Evolutionary conservation across 92 coral and sea anemone species (phyloP).

Genomic region (Montipora capitata): DNA sequence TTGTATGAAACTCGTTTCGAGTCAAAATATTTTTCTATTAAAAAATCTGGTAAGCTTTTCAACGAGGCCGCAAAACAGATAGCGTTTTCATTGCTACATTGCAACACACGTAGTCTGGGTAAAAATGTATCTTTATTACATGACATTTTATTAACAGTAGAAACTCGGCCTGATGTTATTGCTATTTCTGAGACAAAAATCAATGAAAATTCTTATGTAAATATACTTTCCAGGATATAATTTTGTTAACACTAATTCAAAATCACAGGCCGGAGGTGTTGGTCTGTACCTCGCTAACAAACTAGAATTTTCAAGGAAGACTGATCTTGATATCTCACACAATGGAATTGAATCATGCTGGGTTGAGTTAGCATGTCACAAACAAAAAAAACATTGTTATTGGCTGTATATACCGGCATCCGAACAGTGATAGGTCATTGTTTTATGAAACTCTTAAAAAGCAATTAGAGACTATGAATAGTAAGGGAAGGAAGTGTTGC

Average conservation of each 20-base stretch:
- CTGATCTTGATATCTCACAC: neutral
- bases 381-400: conserved; percentile 9
- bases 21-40: neutral
- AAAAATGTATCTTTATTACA: conserved; percentile 35
- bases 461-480: conserved; percentile 35
- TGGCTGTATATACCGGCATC: neutral
- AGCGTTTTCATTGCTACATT: conserved; percentile 47
- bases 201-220: conserved; percentile 37
- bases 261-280: conserved; percentile 50
- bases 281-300: conserved; percentile 22
- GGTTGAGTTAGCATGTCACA: neutral
- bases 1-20: neutral
- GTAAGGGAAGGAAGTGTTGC: conserved; percentile 45
- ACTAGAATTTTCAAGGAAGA: conserved; percentile 1
- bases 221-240: conserved; percentile 44
- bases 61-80: conserved; percentile 20
- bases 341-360: conserved; percentile 16
- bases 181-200: conserved; percentile 44
- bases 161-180: conserved; percentile 37
- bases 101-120: conserved; percentile 43
- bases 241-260: conserved; percentile 26
- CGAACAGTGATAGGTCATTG: neutral
- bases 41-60: conserved; percentile 15
- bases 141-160: conserved; percentile 38
- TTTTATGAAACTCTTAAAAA: conserved; percentile 17